Base-by-base conservation (phyloP, 2,888 invertebrate species). In the Tachina lurida region DNA sequence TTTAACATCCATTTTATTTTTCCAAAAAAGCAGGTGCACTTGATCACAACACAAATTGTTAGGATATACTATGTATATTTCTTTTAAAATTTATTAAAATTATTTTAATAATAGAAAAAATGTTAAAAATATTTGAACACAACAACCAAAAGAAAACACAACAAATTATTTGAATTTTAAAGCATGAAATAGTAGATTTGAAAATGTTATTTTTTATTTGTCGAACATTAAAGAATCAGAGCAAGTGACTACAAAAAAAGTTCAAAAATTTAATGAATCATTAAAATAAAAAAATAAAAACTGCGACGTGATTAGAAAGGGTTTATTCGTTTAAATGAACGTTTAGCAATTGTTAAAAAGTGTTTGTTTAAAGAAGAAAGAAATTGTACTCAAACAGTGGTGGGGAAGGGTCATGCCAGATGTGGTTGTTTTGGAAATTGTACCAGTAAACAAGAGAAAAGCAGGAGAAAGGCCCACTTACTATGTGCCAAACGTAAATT, bases 1-100 rank as follows among this genome's bases (percentile, higher is more conserved):
- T 80, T 84, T 84, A 22, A 81, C 52, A 49, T 83, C 84, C 80
- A 84, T 86, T 60, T 60, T 83, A 47, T 70, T 58, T 54, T 39
- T 73, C 1, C 15, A 41, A 47, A 56, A 71, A 54, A 52, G n/a
- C 3, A 45, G 13, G 22, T 19, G 49, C 13, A 39, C 47, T 47
- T 47, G 41, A 71, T 12, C n/a, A 56, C 45, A 81, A 70, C 13
- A 71, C 31, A 43, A 77, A 58, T 62, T 22, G n/a, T 63, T 58
- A 39, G 10, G 39, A 63, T 19, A 49, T 19, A n/a, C n/a, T n/a
- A n/a, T n/a, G n/a, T n/a, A n/a, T n/a, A n/a, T 52, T 43, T 74
- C 58, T 22, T 41, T 73, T 39, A 47, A 39, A 47, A 22, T 47
- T 68, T 67, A 39, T 67, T 56, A 13, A 15, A 43, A n/a, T 67